Conservation (phyloP, 2,888 invertebrate species). For the Xestia sexstrigata region DNA sequence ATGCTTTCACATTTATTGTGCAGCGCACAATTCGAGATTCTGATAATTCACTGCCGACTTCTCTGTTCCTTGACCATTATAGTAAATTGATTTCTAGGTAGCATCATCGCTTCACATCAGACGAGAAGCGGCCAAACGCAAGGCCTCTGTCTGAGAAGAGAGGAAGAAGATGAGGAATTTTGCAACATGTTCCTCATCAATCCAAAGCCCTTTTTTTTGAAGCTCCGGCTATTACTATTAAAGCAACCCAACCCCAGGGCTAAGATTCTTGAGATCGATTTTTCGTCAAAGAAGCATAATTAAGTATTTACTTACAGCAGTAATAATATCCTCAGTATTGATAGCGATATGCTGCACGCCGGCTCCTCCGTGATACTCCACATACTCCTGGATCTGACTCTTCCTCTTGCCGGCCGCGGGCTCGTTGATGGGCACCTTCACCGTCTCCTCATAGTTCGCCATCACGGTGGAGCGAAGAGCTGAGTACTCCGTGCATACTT, state of each 20-base stretch:
- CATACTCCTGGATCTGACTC: conserved; percentile 99
- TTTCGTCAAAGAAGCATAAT: background rate
- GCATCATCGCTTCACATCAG: too few species aligned
- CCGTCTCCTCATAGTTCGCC: conserved; percentile 99
- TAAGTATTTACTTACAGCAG: conserved; percentile 92
- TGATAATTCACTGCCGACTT: too few species aligned
- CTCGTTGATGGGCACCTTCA: conserved; percentile 99
- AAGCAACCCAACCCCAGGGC: background rate
- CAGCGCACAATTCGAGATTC: too few species aligned
- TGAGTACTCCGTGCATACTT: conserved; percentile 98
- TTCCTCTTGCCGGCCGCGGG: conserved; percentile 98
- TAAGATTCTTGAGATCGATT: background rate
- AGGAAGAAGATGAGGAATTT: background rate
- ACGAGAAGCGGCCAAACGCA: too few species aligned
- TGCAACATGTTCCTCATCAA: background rate
- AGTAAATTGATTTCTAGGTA: too few species aligned
- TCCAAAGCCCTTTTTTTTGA: background rate
- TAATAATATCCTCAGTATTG: conserved; percentile 98
- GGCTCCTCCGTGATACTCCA: conserved; percentile 99
- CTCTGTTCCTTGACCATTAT: too few species aligned
- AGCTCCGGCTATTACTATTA: background rate
- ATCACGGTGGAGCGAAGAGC: conserved; percentile 99
- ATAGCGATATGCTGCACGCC: conserved; percentile 99
- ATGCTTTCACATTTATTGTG: too few species aligned
- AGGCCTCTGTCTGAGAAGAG: too few species aligned